Base-by-base conservation (phyloP, 2,888 invertebrate species). In the Lasioglossum lativentre region DNA sequence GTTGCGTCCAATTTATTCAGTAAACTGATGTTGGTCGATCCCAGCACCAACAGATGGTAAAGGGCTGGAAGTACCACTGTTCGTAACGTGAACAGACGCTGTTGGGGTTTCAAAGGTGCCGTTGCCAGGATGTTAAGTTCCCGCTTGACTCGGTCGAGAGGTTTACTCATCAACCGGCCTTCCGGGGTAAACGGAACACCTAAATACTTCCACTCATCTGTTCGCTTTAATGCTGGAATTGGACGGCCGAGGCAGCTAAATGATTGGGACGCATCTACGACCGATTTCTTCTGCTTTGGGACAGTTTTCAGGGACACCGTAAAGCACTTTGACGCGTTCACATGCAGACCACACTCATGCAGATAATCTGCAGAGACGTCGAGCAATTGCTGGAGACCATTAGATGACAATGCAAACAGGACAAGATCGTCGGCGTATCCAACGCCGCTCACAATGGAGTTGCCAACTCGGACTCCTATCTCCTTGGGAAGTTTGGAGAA, bases 381-480 rank as follows among this genome's bases (percentile, higher is more conserved):
- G 0, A 88, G 38, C 19, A 63, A 0, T 0, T 0, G 8, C 10
- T 89, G 87, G 0, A 86, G 72, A 0, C 86, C 89, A 0, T 14
- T 14, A 2, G 71, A 16, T 12, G 86, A 83, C 1, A 82, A 42
- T 4, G 89, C 80, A 1, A 73, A 16, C 0, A 85, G 66, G 0
- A 89, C 45, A 0, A 89, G 42, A 47, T 89, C 91, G 45, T 89
- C 89, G 0, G 90, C 90, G 30, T 78, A 91, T 0, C 77, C 86
- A 0, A 84, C 8, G 10, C 81, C 78, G 6, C 80, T 90, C 1
- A 86, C 8, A 0, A 10, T 4, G 3, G 27, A 6, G 0, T 42
- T 40, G 0, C 75, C 88, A 0, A 89, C 12, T 0, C 45, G 19
- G 0, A 70, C 47, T 14, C 87, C 89, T 0, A 86, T 47, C 5